Conservation (phyloP, 2,888 invertebrate genomes). For the Argyra leucocephala region DNA sequence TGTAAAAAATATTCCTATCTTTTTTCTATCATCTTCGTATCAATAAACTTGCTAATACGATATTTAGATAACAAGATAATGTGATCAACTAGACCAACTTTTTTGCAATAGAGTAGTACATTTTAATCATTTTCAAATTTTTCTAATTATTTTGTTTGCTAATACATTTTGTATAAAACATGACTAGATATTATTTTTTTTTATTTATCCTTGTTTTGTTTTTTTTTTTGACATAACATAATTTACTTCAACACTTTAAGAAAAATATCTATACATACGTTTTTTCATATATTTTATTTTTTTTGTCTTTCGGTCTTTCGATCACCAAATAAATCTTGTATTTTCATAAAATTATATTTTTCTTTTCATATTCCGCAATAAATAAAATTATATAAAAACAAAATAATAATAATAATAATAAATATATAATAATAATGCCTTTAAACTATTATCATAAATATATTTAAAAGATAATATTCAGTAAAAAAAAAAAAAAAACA, state of each 20-base stretch:
- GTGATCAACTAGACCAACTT: too few species aligned
- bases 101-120: too few species aligned
- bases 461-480: neutral
- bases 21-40: too few species aligned
- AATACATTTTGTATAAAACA: too few species aligned
- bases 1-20: too few species aligned
- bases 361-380: neutral
- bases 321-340: neutral
- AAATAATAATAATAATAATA: neutral
- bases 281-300: neutral
- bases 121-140: too few species aligned
- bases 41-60: too few species aligned
- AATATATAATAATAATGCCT: neutral
- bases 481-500: neutral
- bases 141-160: too few species aligned
- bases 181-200: neutral
- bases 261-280: neutral
- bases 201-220: too few species aligned
- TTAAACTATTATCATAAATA: neutral
- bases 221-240: neutral
- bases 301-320: neutral
- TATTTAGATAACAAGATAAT: too few species aligned
- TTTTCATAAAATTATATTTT: neutral
- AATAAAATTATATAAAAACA: neutral
- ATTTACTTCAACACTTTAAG: neutral